These are phyloP conservation scores for Epinotia bilunana DNA, from an alignment of 2,888 invertebrate genomes.

Conservation along the genomic window DNA sequence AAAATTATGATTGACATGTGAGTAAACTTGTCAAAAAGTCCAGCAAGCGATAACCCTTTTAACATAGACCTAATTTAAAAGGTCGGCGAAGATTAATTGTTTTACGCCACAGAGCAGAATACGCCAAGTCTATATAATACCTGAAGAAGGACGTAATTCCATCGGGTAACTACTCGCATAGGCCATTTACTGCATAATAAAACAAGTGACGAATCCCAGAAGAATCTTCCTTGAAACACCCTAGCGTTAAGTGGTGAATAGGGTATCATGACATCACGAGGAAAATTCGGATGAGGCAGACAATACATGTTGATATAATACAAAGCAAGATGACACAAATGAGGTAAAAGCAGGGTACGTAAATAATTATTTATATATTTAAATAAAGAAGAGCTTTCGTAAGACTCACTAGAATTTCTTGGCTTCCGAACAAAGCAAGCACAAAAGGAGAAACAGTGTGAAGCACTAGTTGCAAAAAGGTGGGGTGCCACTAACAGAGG, in stretches of 20 bases:
- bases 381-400: conserved; percentile 30
- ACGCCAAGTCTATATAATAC: not conserved
- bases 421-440: conserved; percentile 27
- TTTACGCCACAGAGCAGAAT: no score
- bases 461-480: conserved; percentile 12
- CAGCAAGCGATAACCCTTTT: not conserved
- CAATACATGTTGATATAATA: conserved; percentile 3
- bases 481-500: conserved; percentile 20
- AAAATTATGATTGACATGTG: not conserved
- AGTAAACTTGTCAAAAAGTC: not conserved
- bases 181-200: not conserved
- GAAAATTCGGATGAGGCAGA: not conserved
- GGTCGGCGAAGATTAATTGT: no score
- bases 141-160: not conserved
- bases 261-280: not conserved
- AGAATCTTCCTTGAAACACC: not conserved
- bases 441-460: conserved; percentile 37
- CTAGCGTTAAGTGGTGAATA: not conserved
- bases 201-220: conserved; percentile 1
- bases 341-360: not conserved
- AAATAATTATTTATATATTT: conserved; percentile 36
- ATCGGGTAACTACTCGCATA: not conserved
- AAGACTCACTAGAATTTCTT: conserved; percentile 30
- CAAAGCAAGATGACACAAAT: conserved; percentile 4
- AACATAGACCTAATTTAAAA: not conserved